Conservation (phyloP, 2,888 invertebrate genomes). For the Sphaeridia pumilis region DNA sequence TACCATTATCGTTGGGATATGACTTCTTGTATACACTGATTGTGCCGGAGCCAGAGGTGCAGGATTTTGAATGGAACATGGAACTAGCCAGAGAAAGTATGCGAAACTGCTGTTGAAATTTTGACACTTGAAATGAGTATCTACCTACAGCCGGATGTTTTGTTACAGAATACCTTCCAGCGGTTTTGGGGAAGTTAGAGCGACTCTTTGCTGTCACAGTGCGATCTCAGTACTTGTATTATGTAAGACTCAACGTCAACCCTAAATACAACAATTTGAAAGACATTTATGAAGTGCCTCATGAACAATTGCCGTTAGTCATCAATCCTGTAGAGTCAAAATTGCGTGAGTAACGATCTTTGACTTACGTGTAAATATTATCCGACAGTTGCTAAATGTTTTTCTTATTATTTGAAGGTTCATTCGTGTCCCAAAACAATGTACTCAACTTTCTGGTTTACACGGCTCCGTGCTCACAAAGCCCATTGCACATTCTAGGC, state of each 20-base stretch:
- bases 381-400: too few relatives aligned
- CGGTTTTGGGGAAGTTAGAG: constrained; percentile 58
- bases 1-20: constrained; percentile 52
- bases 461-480: constrained; percentile 57
- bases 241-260: constrained; percentile 62
- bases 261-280: constrained; percentile 45
- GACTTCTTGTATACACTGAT: constrained; percentile 72
- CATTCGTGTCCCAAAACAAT: constrained; percentile 68
- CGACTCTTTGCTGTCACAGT: constrained; percentile 64
- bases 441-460: constrained; percentile 76
- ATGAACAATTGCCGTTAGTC: constrained; percentile 62
- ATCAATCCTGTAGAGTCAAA: constrained; percentile 79
- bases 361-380: constrained; percentile 1
- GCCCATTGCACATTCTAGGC: constrained; percentile 63
- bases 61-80: constrained; percentile 58
- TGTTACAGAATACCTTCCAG: constrained; percentile 59
- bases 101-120: constrained; percentile 13
- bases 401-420: constrained; percentile 43
- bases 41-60: constrained; percentile 63
- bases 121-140: constrained; percentile 1
- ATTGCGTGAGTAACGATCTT: constrained; percentile 42
- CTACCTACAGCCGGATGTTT: constrained; percentile 18
- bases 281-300: constrained; percentile 53
- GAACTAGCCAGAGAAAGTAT: constrained; percentile 54
- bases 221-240: constrained; percentile 79